These are phyloP conservation scores for Capra hircus DNA, from an alignment of 2,113 vertebrate genomes.

Conservation along the genomic window DNA sequence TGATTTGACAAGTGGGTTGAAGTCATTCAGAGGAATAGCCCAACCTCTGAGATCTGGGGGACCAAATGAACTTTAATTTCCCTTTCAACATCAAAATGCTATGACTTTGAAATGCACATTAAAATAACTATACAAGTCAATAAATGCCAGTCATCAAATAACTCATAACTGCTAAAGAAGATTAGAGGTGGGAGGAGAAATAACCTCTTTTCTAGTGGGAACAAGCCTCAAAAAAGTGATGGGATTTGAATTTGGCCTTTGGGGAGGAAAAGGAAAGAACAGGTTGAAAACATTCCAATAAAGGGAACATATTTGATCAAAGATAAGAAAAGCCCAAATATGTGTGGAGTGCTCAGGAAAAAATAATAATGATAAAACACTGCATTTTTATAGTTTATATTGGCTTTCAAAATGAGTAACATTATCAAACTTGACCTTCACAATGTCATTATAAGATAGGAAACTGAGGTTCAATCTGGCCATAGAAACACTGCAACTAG, in stretches of 20 bases:
- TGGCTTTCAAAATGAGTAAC: not conserved
- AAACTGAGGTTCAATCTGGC: not conserved
- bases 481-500: not conserved
- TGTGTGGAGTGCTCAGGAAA: not conserved
- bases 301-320: slow-evolving; percentile 25
- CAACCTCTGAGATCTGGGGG: slow-evolving; percentile 41
- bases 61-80: slow-evolving; percentile 63
- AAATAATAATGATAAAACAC: not conserved
- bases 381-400: not conserved
- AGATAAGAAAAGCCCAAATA: slow-evolving; percentile 30
- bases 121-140: slow-evolving; percentile 59
- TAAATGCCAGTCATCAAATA: slow-evolving; percentile 65
- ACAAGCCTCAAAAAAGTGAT: slow-evolving; percentile 46
- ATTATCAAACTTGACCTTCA: not conserved
- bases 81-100: slow-evolving; percentile 62
- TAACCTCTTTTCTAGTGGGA: not conserved
- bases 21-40: slow-evolving; percentile 32
- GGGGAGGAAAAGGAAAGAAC: not conserved
- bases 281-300: slow-evolving; percentile 18
- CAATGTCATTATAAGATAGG: not conserved
- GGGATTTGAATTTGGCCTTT: slow-evolving; percentile 38
- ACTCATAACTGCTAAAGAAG: slow-evolving; percentile 40
- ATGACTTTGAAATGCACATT: slow-evolving; percentile 54
- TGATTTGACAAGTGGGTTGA: slow-evolving; percentile 62
- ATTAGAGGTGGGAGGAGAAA: slow-evolving; percentile 47